These are phyloP conservation scores for Hydractinia echinata DNA, from an alignment of 30 jellyfish, hydroid and myxozoan species.

Conservation along the genomic window DNA sequence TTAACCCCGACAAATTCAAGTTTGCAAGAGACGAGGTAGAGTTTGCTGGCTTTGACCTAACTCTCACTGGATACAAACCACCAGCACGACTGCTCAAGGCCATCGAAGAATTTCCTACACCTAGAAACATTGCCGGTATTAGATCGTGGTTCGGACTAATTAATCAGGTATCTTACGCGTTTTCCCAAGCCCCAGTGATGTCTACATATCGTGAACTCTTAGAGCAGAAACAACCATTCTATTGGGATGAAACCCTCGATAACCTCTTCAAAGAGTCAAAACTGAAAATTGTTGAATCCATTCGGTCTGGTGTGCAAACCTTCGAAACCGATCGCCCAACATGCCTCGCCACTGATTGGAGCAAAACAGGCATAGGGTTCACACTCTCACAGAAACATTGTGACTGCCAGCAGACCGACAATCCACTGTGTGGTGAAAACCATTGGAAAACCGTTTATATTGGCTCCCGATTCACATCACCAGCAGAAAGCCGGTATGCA, in stretches of 20 bases:
- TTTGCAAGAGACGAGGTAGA: conserved; percentile 11
- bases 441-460: conserved; percentile 14
- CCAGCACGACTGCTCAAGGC: conserved; percentile 2
- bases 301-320: no score
- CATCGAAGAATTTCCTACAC: conserved; percentile 31
- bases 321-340: no score
- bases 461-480: conserved; percentile 31
- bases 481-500: conserved; percentile 27
- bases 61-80: neutral
- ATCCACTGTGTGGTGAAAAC: conserved; percentile 1
- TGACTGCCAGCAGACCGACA: no score
- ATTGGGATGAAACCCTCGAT: conserved; percentile 34
- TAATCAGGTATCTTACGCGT: conserved; percentile 25
- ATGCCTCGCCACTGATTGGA: no score
- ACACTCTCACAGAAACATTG: no score
- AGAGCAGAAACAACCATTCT: neutral
- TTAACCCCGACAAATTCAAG: conserved; percentile 22
- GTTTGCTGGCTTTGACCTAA: conserved; percentile 17
- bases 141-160: conserved; percentile 34
- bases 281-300: no score
- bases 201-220: conserved; percentile 21
- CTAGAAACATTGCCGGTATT: conserved; percentile 22
- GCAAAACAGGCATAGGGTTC: no score
- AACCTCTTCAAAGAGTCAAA: no score
- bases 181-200: conserved; percentile 35